Base-by-base conservation (phyloP, 2,797 vertebrate species). In the Sternarchorhynchus goeldii region DNA sequence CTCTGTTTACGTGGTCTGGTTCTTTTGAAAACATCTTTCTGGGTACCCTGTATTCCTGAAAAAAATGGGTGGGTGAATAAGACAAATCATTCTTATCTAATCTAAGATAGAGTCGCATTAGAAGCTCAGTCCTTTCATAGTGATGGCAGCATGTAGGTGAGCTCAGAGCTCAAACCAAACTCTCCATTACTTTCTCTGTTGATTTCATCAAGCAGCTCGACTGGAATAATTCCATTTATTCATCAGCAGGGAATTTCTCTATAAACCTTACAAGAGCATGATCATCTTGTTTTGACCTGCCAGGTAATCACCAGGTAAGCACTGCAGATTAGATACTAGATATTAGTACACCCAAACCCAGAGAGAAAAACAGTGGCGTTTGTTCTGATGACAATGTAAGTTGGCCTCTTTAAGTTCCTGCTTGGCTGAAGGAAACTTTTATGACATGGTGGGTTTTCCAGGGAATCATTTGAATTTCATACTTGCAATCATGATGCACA, bases 391-490 rank as follows among this genome's bases (percentile, higher is more conserved):
- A 50, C 45, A 50, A 10, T 10, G 45, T 50, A 50, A 50, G 12
- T 50, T 10, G 20, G n/a, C 14, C 17, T 41, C 12, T n/a, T 4
- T n/a, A 39, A 20, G 20, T 66, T 66, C 16, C 12, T 65, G 60
- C 8, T 66, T 12, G 34, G 39, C 14, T 58, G 2, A 8, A 18
- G 12, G 25, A 59, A 59, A 17, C 5, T 60, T 62, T 64, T 78
- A 77, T 72, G 41, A 41, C 53, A 65, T 17, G 45, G 45, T 50
- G 0, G 3, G 25, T 16, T 55, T 55, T 3, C 16, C 20, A 71
- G 4, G 32, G 68, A 62, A 73, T 65, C 50, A 21, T 12, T 50
- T 29, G 25, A 14, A 73, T 70, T 78, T 32, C 68, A 4, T 6
- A 29, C 7, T 18, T 20, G 7, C 25, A 32, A 55, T 55, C 7